Evolutionary conservation across 2,797 vertebrate species (phyloP), one percentile per base, ranked within the genome.

Genomic region (Oreochromis mossambicus): DNA sequence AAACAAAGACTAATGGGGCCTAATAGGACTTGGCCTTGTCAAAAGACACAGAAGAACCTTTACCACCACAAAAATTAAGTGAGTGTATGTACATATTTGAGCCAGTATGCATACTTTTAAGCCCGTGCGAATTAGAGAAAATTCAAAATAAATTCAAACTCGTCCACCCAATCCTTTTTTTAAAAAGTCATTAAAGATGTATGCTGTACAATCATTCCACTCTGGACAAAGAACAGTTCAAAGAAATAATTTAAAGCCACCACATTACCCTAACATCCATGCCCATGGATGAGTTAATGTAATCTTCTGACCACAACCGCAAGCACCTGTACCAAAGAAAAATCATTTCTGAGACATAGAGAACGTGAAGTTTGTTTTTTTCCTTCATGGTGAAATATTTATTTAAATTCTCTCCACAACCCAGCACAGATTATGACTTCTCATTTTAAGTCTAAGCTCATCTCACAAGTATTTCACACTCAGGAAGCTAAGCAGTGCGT

Each of bases 351-450:
- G 46, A 88, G 46, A 90, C 80, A 93, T 43, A 90, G 77, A 90
- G 84, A 63, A 76, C 46, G 29, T 55, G 43, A 52, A 10, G 24
- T 79, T 41, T 54, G 61, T 79, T 87, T 91, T 78, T 73, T 51
- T 94, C 91, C 87, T 89, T 94, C 92, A 95, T 90, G 92, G 86
- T 94, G 92, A 93, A 94, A 95, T 87, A 86, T 95, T 95, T 95
- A 93, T 94, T 94, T 29, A 17, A 51, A 84, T 85, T 88, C 81
- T 85, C 81, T 85, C 84, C 82, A 92, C 82, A 93, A 90, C 89
- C 85, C 87, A 87, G 84, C 83, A 84, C 79, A 92, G 81, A 88
- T 90, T 88, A 81, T 34, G 36, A 63, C 19, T 63, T 63, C 61
- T 83, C 88, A 89, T 50, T 56, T 89, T 84, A 86, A 63, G 78